Evolutionary conservation across 2,888 invertebrate species (phyloP).

Genomic region (Pterobdella sp.): DNA sequence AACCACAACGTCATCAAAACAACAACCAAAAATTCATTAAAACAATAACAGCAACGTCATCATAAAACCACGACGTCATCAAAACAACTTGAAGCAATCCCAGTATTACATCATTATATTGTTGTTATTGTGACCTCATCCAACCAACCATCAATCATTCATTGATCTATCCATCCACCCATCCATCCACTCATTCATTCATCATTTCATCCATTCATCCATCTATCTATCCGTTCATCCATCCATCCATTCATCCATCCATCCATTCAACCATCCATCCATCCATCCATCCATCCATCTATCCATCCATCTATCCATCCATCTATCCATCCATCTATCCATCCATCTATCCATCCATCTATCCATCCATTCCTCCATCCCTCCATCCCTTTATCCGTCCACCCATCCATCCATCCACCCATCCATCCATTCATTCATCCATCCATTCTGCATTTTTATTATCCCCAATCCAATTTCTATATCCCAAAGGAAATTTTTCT

Average conservation of each 20-base stretch:
- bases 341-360: neutral
- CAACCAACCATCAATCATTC: neutral
- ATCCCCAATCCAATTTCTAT: neutral
- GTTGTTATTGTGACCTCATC: neutral
- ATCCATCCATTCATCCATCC: constrained; percentile 11
- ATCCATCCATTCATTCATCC: constrained; percentile 10
- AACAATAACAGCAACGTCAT: too few species aligned
- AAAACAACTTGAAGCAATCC: neutral
- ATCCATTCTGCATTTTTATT: neutral
- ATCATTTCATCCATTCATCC: constrained; percentile 18
- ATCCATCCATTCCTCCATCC: constrained; percentile 12
- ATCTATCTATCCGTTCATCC: constrained; percentile 13
- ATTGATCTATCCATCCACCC: neutral
- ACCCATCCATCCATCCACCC: neutral
- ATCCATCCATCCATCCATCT: constrained; percentile 11
- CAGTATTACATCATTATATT: neutral
- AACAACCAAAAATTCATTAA: too few species aligned
- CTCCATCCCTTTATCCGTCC: constrained; percentile 8
- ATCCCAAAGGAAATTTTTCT: too few species aligned
- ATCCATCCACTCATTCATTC: constrained; percentile 13
- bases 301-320: constrained; percentile 10
- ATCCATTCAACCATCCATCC: constrained; percentile 2
- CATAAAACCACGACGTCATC: too few species aligned
- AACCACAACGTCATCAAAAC: too few species aligned
- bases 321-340: neutral